A percentile compares a stretch with the other conserved stretches of the same genome.
Evolutionary conservation across 2,113 vertebrate genomes (phyloP).

Genomic region (Rhadina sibilatrix): DNA sequence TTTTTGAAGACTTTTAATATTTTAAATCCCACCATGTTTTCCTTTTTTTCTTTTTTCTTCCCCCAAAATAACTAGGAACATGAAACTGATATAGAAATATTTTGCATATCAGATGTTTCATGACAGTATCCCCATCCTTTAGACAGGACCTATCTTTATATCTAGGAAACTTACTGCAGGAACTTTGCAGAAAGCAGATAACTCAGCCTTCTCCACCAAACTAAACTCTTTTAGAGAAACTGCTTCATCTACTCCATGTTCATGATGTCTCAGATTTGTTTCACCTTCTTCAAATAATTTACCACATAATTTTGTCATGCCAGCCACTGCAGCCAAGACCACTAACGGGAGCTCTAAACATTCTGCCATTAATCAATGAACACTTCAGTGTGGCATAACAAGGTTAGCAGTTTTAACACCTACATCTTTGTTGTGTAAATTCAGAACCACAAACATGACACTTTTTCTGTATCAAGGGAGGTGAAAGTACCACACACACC

Average conservation of each 20-base stretch:
- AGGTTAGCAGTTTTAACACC: background rate
- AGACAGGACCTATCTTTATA: background rate
- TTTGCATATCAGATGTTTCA: background rate
- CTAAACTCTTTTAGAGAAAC: background rate
- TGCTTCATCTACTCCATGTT: background rate
- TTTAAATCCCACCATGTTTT: background rate
- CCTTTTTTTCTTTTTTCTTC: background rate
- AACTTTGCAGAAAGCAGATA: background rate
- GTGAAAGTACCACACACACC: background rate
- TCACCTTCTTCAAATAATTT: background rate
- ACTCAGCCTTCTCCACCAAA: background rate
- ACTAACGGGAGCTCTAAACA: background rate
- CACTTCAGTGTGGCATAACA: background rate
- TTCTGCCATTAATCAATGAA: background rate
- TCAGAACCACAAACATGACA: background rate
- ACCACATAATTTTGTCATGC: background rate
- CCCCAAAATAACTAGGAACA: background rate
- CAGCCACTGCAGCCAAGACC: background rate
- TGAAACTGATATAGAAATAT: background rate
- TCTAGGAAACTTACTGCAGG: background rate
- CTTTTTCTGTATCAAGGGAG: background rate
- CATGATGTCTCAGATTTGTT: background rate
- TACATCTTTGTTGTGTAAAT: background rate
- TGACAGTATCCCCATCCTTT: background rate
- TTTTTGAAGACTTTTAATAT: background rate